These are phyloP conservation scores for Patiria pectinifera DNA, from an alignment of 53 echinoderm and acorn worm species.

Conservation along the genomic window DNA sequence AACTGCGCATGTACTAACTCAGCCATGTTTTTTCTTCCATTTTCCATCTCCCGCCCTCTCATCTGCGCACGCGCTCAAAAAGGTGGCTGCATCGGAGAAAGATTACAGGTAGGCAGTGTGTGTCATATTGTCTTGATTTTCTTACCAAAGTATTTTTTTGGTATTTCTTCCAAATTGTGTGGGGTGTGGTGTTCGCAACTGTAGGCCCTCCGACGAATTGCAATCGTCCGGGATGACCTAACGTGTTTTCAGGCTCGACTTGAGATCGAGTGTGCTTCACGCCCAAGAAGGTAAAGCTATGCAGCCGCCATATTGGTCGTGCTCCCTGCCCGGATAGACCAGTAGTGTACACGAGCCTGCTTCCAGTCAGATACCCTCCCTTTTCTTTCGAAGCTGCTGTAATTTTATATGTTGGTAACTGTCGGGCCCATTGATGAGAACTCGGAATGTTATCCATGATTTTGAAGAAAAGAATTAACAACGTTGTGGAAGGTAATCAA, in stretches of 20 bases:
- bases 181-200: conserved; percentile 59
- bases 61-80: conserved; percentile 66
- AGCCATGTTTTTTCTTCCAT: conserved; percentile 58
- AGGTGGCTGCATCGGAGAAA: conserved; percentile 58
- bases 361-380: too few relatives aligned
- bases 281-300: conserved; percentile 86
- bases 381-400: background rate
- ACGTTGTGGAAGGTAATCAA: background rate
- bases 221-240: conserved; percentile 89
- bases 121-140: conserved; percentile 7
- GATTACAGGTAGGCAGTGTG: conserved; percentile 58
- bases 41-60: conserved; percentile 36
- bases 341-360: background rate
- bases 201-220: conserved; percentile 91
- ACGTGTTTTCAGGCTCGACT: conserved; percentile 84
- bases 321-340: background rate
- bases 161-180: conserved; percentile 7
- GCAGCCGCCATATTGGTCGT: background rate
- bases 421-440: background rate
- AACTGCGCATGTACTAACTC: conserved; percentile 64
- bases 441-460: background rate
- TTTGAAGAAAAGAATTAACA: background rate
- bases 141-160: conserved; percentile 11
- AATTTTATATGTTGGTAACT: background rate
- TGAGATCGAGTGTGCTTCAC: conserved; percentile 76